phyloP scores from a whole-genome alignment of 2,888 invertebrate genomes.

The Neocrepidodera transversa region DNA sequence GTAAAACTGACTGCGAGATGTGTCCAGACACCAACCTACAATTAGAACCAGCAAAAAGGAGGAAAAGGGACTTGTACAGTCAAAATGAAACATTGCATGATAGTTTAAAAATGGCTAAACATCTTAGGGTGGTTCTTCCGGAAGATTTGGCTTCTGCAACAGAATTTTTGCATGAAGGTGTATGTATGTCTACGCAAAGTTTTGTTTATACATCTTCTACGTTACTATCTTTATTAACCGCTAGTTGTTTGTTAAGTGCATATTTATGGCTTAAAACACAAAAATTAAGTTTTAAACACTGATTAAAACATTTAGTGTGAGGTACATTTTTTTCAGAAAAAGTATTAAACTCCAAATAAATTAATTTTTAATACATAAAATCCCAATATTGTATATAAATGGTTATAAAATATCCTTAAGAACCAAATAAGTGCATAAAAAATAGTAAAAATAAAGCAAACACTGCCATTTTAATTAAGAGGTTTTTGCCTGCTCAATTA shows the following conservation, averaged over 20 bases:
- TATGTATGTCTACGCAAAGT: constrained; percentile 71
- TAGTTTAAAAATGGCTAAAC: constrained; percentile 70
- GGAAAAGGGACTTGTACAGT: constrained; percentile 59
- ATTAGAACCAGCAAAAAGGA: constrained; percentile 62
- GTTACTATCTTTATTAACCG: constrained; percentile 67
- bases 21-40: constrained; percentile 73
- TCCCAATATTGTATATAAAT: too few species aligned
- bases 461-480: constrained; percentile 10
- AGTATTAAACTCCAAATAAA: too few species aligned
- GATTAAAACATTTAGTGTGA: not conserved
- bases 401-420: too few species aligned
- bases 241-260: constrained; percentile 65
- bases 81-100: constrained; percentile 66
- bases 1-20: constrained; percentile 79
- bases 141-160: constrained; percentile 65
- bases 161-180: constrained; percentile 52
- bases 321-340: too few species aligned
- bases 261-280: constrained; percentile 62
- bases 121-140: constrained; percentile 71
- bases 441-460: not conserved
- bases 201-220: constrained; percentile 70
- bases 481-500: not conserved
- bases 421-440: too few species aligned
- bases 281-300: constrained; percentile 11
- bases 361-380: too few species aligned